Evolutionary conservation across 2,797 vertebrate species (phyloP).

Genomic region (Zonotrichia albicollis): DNA sequence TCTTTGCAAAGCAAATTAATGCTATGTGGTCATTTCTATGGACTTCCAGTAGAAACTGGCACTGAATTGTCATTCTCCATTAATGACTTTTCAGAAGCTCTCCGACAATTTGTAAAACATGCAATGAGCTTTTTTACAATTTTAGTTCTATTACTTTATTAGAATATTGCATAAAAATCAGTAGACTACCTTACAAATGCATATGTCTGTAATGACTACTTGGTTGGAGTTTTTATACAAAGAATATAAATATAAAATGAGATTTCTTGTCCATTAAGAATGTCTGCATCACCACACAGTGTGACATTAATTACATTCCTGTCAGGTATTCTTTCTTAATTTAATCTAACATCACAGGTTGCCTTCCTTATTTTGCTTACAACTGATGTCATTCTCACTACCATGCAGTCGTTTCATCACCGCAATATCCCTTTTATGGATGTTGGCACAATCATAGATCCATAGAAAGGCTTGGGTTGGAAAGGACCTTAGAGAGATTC

Average conservation of each 20-base stretch:
- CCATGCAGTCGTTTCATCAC: background rate
- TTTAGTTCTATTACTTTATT: background rate
- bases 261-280: background rate
- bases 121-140: background rate
- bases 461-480: background rate
- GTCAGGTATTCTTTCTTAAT: background rate
- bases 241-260: background rate
- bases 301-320: background rate
- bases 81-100: background rate
- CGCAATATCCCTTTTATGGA: background rate
- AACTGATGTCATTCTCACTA: background rate
- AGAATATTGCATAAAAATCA: background rate
- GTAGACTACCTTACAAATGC: background rate
- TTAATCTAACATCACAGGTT: background rate
- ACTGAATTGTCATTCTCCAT: background rate
- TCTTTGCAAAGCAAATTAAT: background rate
- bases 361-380: slow-evolving; percentile 8
- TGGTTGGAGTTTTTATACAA: background rate
- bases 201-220: background rate
- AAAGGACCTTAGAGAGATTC: background rate
- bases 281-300: background rate
- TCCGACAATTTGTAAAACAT: background rate
- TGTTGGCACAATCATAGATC: background rate
- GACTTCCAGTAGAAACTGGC: background rate
- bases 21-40: background rate